phyloP scores from a whole-genome alignment of 1,140 invertebrate genomes.

The Lepidurus couesii region DNA sequence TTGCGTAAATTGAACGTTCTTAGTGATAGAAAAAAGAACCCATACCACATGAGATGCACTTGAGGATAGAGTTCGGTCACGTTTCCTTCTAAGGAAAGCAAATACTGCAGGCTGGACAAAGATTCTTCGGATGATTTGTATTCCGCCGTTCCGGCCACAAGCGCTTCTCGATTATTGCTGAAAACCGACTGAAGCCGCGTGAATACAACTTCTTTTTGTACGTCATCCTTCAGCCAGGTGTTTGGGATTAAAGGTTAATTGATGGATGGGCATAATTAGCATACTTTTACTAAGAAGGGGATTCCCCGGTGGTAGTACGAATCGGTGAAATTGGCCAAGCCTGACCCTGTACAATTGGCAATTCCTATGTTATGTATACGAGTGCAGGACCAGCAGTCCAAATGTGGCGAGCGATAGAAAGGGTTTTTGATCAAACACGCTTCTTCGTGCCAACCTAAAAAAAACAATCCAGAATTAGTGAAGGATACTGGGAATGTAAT shows the following conservation, averaged over 20 bases:
- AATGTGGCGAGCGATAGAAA: conserved; percentile 60
- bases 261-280: conserved; percentile 17
- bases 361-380: conserved; percentile 52
- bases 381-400: conserved; percentile 72
- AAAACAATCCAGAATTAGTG: conserved; percentile 36
- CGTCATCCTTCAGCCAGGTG: background rate
- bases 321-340: conserved; percentile 40
- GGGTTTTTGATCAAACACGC: conserved; percentile 69
- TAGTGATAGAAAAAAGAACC: background rate
- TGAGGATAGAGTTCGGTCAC: conserved; percentile 32
- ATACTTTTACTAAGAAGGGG: conserved; percentile 45
- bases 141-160: conserved; percentile 9
- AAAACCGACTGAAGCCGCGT: conserved; percentile 26
- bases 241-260: too few relatives aligned
- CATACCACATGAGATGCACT: conserved; percentile 38
- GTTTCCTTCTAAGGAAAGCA: conserved; percentile 29
- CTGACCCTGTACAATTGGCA: conserved; percentile 45
- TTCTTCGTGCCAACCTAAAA: conserved; percentile 69
- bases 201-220: conserved; percentile 35
- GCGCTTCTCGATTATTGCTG: conserved; percentile 24
- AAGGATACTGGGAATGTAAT: conserved; percentile 23
- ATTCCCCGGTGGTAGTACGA: conserved; percentile 44
- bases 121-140: conserved; percentile 5
- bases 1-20: background rate
- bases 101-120: background rate